Base-by-base conservation (phyloP, 2,888 invertebrate genomes). In the Pseudococcus jackbeardsleyi region DNA sequence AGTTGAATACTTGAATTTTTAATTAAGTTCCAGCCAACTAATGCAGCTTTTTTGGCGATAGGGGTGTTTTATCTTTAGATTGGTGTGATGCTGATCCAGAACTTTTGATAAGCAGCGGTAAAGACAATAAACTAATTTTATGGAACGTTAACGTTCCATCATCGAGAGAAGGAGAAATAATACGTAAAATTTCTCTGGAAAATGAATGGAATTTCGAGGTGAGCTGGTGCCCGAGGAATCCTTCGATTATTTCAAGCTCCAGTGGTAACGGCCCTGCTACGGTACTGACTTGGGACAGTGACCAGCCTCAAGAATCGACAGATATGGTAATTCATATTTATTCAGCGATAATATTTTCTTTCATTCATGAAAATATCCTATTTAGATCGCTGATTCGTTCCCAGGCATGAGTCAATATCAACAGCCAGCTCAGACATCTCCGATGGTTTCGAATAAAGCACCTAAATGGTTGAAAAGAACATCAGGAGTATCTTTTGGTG, bases 191-290 rank as follows among this genome's bases (percentile, higher is more conserved):
- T 84, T 95, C 96, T 2, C 95, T 95, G 88, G 96, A 96, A 85
- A 94, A 95, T 90, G 96, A 97, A 91, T 98, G 98, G 98, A 96
- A 96, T 92, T 97, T 97, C 91, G 97, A 98, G 91, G 96, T 98
- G 72, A 93, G 95, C 88, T 98, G 98, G 97, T 96, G 97, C 91
- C 96, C 96, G 0, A 94, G 96, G 89, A 96, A 96, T 92, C 97
- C 98, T 1, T 95, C 96, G 48, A 92, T 98, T 86, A 94, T 98
- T 89, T 96, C 96, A 46, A 95, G 95, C 89, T 95, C 96, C 50
- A 95, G 96, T 91, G 96, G 96, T 91, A 98, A 98, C 92, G 97
- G 97, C 1, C 95, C 96, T 91, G 95, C 98, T 64, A 95, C 95
- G 4, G 93, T 98, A 86, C 97, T 97, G 92, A 96, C 96, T 0